Conservation (phyloP, 2,113 vertebrate species). For the Notothenia coriiceps region DNA sequence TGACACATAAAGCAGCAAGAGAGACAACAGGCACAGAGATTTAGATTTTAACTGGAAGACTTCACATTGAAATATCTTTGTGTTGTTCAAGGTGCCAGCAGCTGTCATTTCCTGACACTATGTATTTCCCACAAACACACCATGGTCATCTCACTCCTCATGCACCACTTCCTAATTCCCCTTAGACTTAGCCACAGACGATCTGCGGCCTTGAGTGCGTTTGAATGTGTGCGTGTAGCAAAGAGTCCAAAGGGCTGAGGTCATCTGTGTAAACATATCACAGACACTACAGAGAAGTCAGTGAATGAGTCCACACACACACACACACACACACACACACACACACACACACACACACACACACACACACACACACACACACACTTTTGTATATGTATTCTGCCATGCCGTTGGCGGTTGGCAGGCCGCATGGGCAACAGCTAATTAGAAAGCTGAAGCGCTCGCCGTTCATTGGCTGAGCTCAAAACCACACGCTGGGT, state of each 20-base stretch:
- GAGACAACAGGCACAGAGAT: background rate
- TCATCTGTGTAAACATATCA: slow-evolving; percentile 72
- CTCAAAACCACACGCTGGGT: slow-evolving; percentile 44
- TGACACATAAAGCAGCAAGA: background rate
- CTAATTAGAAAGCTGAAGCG: slow-evolving; percentile 63
- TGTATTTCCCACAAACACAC: slow-evolving; percentile 7
- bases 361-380: slow-evolving; percentile 30
- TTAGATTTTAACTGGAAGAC: background rate
- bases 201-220: slow-evolving; percentile 12
- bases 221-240: background rate
- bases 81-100: slow-evolving; percentile 2
- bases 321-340: slow-evolving; percentile 23
- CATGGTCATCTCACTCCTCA: slow-evolving; percentile 16
- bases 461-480: slow-evolving; percentile 51
- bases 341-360: slow-evolving; percentile 28
- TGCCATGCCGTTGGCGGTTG: slow-evolving; percentile 23
- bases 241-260: slow-evolving; percentile 65
- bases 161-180: slow-evolving; percentile 25
- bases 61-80: slow-evolving; percentile 3
- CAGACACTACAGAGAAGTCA: slow-evolving; percentile 47
- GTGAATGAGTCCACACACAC: slow-evolving; percentile 22
- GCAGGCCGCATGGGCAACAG: slow-evolving; percentile 46
- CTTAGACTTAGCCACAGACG: slow-evolving; percentile 30
- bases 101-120: slow-evolving; percentile 4
- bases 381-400: slow-evolving; percentile 23